Percentiles rank a stretch among this genome's conserved stretches.
Evolutionary conservation across 2,888 invertebrate species (phyloP).

Genomic region (Agrotis puta): DNA sequence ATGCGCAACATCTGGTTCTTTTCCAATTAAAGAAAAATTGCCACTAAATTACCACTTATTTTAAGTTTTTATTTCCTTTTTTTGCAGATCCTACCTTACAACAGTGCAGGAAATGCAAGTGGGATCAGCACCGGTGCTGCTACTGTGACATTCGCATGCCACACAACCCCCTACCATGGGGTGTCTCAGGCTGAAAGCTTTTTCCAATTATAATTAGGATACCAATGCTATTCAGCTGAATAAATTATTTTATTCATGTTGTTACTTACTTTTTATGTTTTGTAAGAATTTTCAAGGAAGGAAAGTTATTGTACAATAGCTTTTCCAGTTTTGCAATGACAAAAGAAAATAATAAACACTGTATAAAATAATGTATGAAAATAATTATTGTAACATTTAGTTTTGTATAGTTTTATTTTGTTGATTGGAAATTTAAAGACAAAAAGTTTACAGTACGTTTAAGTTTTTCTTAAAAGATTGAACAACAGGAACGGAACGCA

Average conservation of each 20-base stretch:
- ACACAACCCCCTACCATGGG: conserved; percentile 67
- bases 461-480: too few relatives aligned
- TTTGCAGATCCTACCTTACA: conserved; percentile 75
- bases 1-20: neutral
- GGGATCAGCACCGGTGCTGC: conserved; percentile 75
- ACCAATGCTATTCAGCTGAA: conserved; percentile 36
- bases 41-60: neutral
- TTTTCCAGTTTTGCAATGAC: neutral
- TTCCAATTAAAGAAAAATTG: neutral
- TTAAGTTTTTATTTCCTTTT: conserved; percentile 4
- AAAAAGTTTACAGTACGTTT: too few relatives aligned
- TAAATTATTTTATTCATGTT: conserved; percentile 38
- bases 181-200: conserved; percentile 76
- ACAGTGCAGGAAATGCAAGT: conserved; percentile 85
- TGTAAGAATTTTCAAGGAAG: neutral
- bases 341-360: too few relatives aligned
- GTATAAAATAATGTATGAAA: too few relatives aligned
- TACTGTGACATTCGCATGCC: conserved; percentile 76
- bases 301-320: neutral
- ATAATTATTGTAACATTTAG: too few relatives aligned
- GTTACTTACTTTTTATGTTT: conserved; percentile 23
- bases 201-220: conserved; percentile 73
- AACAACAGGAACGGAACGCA: too few relatives aligned
- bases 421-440: too few relatives aligned
- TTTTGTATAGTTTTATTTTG: too few relatives aligned